Base-by-base conservation (phyloP, 2,113 vertebrate species). In the Picathartes gymnocephalus region DNA sequence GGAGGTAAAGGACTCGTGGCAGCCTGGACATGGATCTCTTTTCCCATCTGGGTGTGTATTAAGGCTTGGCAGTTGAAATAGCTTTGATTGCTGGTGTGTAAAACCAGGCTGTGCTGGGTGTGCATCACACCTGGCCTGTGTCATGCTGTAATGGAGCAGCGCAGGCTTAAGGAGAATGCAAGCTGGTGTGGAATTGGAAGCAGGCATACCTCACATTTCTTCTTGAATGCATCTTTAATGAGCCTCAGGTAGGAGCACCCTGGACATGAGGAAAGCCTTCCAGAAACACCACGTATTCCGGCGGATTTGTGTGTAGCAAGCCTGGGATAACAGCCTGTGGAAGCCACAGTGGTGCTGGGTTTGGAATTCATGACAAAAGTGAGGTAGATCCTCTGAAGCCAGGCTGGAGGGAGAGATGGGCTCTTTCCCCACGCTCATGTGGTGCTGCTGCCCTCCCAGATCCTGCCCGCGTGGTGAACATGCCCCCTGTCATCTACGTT, bases 381-480 rank as follows among this genome's bases (percentile, higher is more conserved):
- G 0, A 15, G 15, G 61, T 8, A 28, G 31, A 81, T 71, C 22
- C 45, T 57, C 33, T 20, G 28, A 23, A 44, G 14, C 15, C 8
- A 1, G 44, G 35, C 70, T 9, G 40, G 8, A 15, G 72, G 48
- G 21, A 50, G 60, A 11, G 60, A 2, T 6, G 50, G 86, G 72
- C 47, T 56, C 45, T 44, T 6, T 57, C 14, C 62, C 14, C 0
- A 0, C 2, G 18, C 50, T 92, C 0, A 96, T 1, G 0, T 1
- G 9, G 10, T 35, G 31, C 23, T 54, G 9, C 40, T 92, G 56
- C 47, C 77, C 58, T 39, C 13, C 62, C 68, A 99, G 99, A 99
- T 95, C 99, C 99, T 80, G 99, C 99, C 97, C 99, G 99, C 2
- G 99, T 99, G 97, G 98, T 99, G 95, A 99, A 99, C 97, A 99